Conservation (phyloP, 2,797 vertebrate species). For the Macrochelys suwanniensis region DNA sequence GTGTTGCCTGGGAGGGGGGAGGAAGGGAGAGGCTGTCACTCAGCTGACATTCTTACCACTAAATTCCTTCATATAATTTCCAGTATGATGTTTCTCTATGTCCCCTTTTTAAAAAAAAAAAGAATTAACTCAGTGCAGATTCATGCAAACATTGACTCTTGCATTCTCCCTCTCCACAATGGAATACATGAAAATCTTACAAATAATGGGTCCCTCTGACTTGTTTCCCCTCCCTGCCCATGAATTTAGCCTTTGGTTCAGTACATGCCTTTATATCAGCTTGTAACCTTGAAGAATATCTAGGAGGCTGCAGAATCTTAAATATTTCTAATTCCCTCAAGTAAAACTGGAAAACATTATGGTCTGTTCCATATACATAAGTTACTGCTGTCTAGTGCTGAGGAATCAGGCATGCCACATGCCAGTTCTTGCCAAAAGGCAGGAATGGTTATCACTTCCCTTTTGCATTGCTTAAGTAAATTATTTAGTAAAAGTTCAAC, state of each 20-base stretch:
- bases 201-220: not conserved
- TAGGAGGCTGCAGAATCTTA: conserved; percentile 48
- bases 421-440: conserved; percentile 20
- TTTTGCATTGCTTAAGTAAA: conserved; percentile 1
- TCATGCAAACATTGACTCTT: not conserved
- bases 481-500: conserved; percentile 54
- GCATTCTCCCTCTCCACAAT: not conserved
- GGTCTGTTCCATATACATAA: conserved; percentile 64
- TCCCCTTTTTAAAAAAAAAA: not conserved
- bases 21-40: not conserved
- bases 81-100: not conserved
- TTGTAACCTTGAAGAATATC: conserved; percentile 53
- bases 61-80: conserved; percentile 11
- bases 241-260: conserved; percentile 37
- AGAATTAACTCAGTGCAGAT: not conserved
- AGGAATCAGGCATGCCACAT: conserved; percentile 20
- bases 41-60: not conserved
- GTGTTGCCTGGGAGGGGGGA: not conserved
- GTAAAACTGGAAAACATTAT: conserved; percentile 30
- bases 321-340: conserved; percentile 37
- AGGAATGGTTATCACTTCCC: conserved; percentile 43
- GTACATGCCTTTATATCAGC: conserved; percentile 26
- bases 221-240: not conserved
- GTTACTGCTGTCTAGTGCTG: not conserved
- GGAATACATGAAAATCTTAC: not conserved